phyloP scores from a whole-genome alignment of 2,888 invertebrate genomes.

The Callosobruchus maculatus region DNA sequence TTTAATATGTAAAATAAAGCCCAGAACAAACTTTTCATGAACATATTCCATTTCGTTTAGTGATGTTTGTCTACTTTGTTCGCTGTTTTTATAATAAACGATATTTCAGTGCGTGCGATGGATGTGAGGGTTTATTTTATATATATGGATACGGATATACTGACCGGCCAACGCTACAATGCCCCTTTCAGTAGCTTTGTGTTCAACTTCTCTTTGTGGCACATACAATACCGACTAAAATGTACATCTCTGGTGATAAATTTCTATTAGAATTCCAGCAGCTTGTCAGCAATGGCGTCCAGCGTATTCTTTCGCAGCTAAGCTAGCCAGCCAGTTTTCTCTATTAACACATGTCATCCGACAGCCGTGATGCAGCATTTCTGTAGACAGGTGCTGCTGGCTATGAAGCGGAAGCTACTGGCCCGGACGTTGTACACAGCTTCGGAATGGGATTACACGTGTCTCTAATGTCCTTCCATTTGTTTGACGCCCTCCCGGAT shows the following conservation, averaged over 20 bases:
- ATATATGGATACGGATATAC: background rate
- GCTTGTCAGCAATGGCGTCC: background rate
- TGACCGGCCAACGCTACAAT: background rate
- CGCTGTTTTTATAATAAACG: background rate
- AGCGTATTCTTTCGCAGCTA: background rate
- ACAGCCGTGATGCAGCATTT: background rate
- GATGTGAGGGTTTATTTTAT: background rate
- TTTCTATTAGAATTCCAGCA: background rate
- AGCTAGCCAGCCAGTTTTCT: background rate
- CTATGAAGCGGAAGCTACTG: background rate
- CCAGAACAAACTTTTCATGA: no score
- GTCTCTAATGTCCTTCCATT: background rate
- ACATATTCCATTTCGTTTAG: no score
- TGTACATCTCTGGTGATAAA: background rate
- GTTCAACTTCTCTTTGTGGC: background rate
- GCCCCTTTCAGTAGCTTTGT: background rate
- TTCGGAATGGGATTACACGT: background rate
- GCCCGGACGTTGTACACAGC: background rate
- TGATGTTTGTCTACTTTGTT: no score
- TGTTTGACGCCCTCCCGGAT: background rate
- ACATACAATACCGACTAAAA: background rate
- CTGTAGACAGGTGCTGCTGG: background rate
- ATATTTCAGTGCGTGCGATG: background rate
- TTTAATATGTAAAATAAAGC: no score
- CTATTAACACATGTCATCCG: background rate